Base-by-base conservation (phyloP, 2,113 vertebrate genomes). In the Equus przewalskii region DNA sequence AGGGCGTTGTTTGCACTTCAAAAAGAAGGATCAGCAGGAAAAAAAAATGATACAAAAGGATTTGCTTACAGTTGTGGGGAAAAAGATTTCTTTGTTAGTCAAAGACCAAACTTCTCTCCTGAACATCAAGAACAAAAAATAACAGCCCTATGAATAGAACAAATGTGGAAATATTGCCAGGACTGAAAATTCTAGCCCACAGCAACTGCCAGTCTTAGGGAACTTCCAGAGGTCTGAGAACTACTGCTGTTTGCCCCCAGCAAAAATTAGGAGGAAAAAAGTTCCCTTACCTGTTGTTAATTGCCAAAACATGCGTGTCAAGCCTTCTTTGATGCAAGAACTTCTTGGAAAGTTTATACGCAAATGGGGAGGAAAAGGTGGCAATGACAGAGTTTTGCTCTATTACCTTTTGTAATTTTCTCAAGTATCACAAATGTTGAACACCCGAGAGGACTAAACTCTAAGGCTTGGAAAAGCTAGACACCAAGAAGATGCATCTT, bases 171-270 rank as follows among this genome's bases (percentile, higher is more conserved):
- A 82, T 86, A 79, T 19, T 64, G 73, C 69, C 36, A 92, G 14
- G 30, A 92, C 49, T 94, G n/a, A 97, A 96, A 95, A 96, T 73
- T 36, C 67, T 51, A 94, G 88, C 33, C n/a, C 19, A 82, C 56
- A 91, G 44, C 49, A 87, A 92, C 13, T 75, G 69, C 24, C 36
- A 83, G 12, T 90, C 21, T 89, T 72, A 72, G 64, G 69, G 22
- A 95, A 90, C 16, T 90, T 94, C 56, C 62, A 94, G 54, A 67
- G 15, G 7, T 56, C 85, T 88, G 51, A 46, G 73, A 94, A 69
- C 21, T 79, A 82, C n/a, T 88, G 56, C 14, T 67, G 33, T 92
- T 95, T 88, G 36, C n/a, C 5, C 79, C 26, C 9, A 86, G 67
- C 26, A 95, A 95, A 97, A 95, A 54, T 58, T 60, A 92, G 33